Percentiles rank a stretch among this genome's conserved stretches.
These are phyloP conservation scores for Drosophila helvetica DNA, from an alignment of 2,888 invertebrate species.

Conservation along the genomic window DNA sequence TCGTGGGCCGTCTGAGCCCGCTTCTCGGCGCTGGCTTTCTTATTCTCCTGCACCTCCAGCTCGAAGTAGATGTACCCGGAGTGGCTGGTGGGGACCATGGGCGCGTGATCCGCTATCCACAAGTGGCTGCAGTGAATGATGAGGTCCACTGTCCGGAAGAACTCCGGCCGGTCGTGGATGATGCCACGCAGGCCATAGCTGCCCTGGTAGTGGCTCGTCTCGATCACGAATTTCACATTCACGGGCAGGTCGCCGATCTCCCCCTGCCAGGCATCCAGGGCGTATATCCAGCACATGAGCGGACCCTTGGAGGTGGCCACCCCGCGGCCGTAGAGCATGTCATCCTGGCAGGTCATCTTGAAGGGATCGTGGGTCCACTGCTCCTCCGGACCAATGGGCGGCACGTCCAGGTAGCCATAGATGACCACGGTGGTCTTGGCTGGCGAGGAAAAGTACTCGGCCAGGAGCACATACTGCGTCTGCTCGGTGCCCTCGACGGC, in stretches of 20 bases:
- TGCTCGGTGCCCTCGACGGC: not conserved
- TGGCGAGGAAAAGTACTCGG: conserved; percentile 51
- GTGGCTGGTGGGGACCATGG: conserved; percentile 41
- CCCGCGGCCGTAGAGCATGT: conserved; percentile 36
- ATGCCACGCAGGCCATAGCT: conserved; percentile 10
- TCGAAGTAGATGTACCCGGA: conserved; percentile 50
- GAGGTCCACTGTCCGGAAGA: conserved; percentile 50
- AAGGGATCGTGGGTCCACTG: conserved; percentile 43
- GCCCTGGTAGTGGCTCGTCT: conserved; percentile 7
- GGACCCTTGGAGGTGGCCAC: conserved; percentile 51
- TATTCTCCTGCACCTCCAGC: conserved; percentile 27
- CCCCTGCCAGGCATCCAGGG: conserved; percentile 32
- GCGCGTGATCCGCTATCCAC: conserved; percentile 40
- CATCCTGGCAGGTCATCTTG: conserved; percentile 18
- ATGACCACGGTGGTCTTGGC: conserved; percentile 51
- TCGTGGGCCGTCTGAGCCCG: not conserved
- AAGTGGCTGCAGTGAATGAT: conserved; percentile 41
- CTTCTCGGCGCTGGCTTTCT: not conserved
- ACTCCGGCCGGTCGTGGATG: conserved; percentile 16
- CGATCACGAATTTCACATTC: conserved; percentile 45
- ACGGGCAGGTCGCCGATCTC: conserved; percentile 41
- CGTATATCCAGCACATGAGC: conserved; percentile 47
- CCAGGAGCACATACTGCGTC: conserved; percentile 45
- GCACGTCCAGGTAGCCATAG: conserved; percentile 48
- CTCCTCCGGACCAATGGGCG: not conserved